Percentiles rank a stretch among this genome's conserved stretches.
These are phyloP conservation scores for Drosophila lini DNA, from an alignment of 1,140 invertebrate genomes.

Conservation along the genomic window DNA sequence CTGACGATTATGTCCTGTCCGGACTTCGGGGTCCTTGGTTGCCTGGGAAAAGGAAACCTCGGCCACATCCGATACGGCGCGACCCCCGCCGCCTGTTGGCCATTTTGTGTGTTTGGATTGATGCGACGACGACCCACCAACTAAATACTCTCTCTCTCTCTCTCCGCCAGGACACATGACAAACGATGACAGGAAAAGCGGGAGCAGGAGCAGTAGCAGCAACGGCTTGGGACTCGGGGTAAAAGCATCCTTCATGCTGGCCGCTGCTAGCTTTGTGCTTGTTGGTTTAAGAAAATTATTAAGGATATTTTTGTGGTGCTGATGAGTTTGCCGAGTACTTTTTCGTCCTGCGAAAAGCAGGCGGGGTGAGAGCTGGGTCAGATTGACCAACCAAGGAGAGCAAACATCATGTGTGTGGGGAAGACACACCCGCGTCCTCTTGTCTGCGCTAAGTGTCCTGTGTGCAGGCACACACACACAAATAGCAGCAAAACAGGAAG, in stretches of 20 bases:
- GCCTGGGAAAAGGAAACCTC: slow-evolving; percentile 70
- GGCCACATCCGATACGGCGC: slow-evolving; percentile 77
- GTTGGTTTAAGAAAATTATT: slow-evolving; percentile 84
- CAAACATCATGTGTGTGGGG: slow-evolving; percentile 60
- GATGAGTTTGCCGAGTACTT: slow-evolving; percentile 83
- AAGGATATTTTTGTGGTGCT: slow-evolving; percentile 84
- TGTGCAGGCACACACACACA: slow-evolving; percentile 56
- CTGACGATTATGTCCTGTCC: slow-evolving; percentile 70
- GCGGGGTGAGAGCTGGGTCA: slow-evolving; percentile 5
- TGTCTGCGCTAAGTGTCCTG: slow-evolving; percentile 53
- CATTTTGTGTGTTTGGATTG: slow-evolving; percentile 83
- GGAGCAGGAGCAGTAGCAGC: neutral
- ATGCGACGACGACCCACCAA: slow-evolving; percentile 68
- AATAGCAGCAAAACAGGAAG: slow-evolving; percentile 83
- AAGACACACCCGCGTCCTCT: slow-evolving; percentile 18
- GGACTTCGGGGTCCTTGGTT: slow-evolving; percentile 3
- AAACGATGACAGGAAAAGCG: slow-evolving; percentile 71
- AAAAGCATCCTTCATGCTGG: slow-evolving; percentile 74
- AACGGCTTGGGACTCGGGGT: slow-evolving; percentile 27
- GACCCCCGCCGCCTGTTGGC: slow-evolving; percentile 54
- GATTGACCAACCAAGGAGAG: slow-evolving; percentile 68
- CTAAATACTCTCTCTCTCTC: slow-evolving; percentile 78
- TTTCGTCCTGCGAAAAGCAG: slow-evolving; percentile 34
- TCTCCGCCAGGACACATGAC: slow-evolving; percentile 74
- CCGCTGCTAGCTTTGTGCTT: slow-evolving; percentile 67